These are phyloP conservation scores for Schizaphis graminum DNA, from an alignment of 2,888 invertebrate species.

Conservation along the genomic window DNA sequence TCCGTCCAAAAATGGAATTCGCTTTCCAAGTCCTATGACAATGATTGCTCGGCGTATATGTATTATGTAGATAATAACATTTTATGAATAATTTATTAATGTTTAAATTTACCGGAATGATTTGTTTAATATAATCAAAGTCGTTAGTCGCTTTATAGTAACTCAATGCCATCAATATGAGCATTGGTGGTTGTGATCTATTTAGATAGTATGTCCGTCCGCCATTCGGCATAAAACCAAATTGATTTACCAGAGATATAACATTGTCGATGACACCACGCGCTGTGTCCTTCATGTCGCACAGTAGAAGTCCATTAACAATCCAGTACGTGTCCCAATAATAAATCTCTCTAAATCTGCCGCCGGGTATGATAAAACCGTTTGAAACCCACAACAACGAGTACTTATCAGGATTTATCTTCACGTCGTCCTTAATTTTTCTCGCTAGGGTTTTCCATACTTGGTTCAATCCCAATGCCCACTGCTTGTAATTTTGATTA, in stretches of 20 bases:
- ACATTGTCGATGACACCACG: conserved; percentile 81
- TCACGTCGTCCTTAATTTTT: conserved; percentile 74
- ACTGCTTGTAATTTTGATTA: conserved; percentile 72
- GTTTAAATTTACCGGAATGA: conserved; percentile 72
- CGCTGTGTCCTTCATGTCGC: conserved; percentile 79
- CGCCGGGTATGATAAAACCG: conserved; percentile 79
- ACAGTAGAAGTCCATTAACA: conserved; percentile 77
- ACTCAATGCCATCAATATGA: conserved; percentile 80
- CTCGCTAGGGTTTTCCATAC: conserved; percentile 72
- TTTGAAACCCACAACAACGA: conserved; percentile 80
- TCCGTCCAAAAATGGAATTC: conserved; percentile 79
- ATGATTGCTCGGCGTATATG: neutral
- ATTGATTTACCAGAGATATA: conserved; percentile 77
- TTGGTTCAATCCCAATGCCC: conserved; percentile 71
- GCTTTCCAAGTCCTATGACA: conserved; percentile 73
- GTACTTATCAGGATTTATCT: conserved; percentile 73
- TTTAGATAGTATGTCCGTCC: conserved; percentile 83
- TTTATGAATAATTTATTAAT: neutral
- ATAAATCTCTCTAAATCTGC: conserved; percentile 81
- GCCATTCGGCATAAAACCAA: conserved; percentile 85
- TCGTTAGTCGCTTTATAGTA: conserved; percentile 80
- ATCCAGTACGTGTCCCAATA: conserved; percentile 95
- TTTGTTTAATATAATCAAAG: conserved; percentile 75
- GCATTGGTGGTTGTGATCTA: conserved; percentile 80
- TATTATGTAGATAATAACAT: neutral